phyloP scores from a whole-genome alignment of 2,797 vertebrate genomes.

The Thripadectes ignobilis region DNA sequence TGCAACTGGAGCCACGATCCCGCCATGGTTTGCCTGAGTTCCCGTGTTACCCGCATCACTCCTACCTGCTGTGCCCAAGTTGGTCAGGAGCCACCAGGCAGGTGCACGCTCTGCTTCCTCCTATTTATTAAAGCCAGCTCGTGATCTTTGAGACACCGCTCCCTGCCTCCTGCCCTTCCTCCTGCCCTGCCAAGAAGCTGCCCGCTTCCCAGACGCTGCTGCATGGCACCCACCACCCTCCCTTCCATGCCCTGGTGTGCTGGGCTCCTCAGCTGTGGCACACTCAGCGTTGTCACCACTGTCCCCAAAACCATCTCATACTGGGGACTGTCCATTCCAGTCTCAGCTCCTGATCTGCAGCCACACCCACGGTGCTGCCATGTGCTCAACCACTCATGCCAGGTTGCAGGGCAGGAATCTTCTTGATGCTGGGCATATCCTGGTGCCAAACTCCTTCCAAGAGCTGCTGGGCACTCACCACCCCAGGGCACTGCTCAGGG shows the following conservation, averaged over 20 bases:
- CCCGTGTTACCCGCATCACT: background rate
- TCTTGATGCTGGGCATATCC: background rate
- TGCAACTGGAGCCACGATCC: background rate
- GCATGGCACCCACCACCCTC: accelerated
- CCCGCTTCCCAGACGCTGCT: accelerated
- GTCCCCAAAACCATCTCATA: background rate
- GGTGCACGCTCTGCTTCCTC: background rate
- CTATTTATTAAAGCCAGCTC: background rate
- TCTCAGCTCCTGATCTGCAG: background rate
- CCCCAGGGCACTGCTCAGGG: background rate
- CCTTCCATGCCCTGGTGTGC: too few species aligned
- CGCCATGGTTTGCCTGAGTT: background rate
- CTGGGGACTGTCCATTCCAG: background rate
- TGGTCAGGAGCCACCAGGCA: background rate
- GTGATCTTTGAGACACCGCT: slow-evolving; percentile 55
- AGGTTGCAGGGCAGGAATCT: background rate
- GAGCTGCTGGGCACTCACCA: background rate
- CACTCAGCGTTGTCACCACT: background rate
- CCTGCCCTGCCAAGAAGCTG: background rate
- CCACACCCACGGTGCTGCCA: background rate
- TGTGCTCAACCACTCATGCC: background rate
- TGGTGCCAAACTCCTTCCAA: background rate
- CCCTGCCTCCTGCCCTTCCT: background rate
- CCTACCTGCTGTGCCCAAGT: background rate
- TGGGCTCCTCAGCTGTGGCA: background rate